Percentiles rank a stretch among this genome's conserved stretches.
phyloP scores from a whole-genome alignment of 2,888 invertebrate species.

The Cheilosia impressa region DNA sequence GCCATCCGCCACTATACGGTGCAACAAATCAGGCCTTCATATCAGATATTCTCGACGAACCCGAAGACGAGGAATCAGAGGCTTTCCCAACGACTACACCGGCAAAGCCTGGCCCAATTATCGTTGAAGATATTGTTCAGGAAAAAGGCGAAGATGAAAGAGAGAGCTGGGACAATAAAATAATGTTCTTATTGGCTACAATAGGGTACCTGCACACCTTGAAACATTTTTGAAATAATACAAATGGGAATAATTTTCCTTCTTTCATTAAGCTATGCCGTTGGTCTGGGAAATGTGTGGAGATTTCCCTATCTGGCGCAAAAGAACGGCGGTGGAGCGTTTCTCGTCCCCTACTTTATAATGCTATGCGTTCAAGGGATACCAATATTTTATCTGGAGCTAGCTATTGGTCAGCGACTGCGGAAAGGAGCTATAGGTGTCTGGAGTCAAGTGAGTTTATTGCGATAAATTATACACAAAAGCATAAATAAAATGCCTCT shows the following conservation, averaged over 20 bases:
- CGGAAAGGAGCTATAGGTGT: constrained; percentile 97
- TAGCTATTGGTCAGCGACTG: constrained; percentile 96
- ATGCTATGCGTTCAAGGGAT: constrained; percentile 97
- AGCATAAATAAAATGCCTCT: not conserved
- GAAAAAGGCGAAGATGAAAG: constrained; percentile 90
- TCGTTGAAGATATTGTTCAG: constrained; percentile 85
- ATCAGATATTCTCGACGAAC: constrained; percentile 82
- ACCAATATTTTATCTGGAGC: constrained; percentile 97
- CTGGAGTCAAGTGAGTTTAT: constrained; percentile 89
- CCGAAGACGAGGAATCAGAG: constrained; percentile 78
- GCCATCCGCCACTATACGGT: constrained; percentile 88
- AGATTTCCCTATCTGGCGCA: constrained; percentile 97
- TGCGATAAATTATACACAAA: too few relatives aligned
- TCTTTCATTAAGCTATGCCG: constrained; percentile 87
- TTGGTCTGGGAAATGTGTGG: constrained; percentile 97
- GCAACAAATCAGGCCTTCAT: constrained; percentile 93
- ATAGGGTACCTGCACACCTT: constrained; percentile 86
- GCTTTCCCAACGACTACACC: constrained; percentile 82
- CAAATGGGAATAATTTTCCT: not conserved
- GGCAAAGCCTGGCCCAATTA: constrained; percentile 85
- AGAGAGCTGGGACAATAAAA: constrained; percentile 96
- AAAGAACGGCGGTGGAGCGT: constrained; percentile 98
- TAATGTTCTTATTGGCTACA: constrained; percentile 96
- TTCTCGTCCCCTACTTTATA: constrained; percentile 97
- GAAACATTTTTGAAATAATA: not conserved